These are phyloP conservation scores for Pachymerium ferrugineum DNA, from an alignment of 2,888 invertebrate genomes.

Conservation along the genomic window DNA sequence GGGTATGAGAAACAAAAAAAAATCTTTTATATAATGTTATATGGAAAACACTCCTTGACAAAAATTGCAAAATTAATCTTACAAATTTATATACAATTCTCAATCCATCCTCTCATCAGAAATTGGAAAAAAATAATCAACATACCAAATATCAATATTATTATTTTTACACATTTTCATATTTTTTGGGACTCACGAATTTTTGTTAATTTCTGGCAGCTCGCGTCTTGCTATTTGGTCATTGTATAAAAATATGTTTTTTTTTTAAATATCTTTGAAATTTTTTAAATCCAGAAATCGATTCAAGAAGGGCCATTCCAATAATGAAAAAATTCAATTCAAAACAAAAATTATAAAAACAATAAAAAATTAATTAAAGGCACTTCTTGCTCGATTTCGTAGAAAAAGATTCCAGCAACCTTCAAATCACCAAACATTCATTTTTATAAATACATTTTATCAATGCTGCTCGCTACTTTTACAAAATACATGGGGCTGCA, in stretches of 20 bases:
- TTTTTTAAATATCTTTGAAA: neutral
- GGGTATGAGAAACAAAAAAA: neutral
- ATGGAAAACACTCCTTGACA: neutral
- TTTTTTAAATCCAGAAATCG: neutral
- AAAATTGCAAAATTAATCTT: slow-evolving; percentile 13
- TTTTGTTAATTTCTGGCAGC: neutral
- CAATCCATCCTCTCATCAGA: neutral
- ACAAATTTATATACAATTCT: slow-evolving; percentile 4
- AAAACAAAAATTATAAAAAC: neutral
- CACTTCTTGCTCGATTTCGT: neutral
- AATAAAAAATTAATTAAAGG: neutral
- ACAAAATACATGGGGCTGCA: neutral
- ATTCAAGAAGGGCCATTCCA: neutral
- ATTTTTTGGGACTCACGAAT: neutral
- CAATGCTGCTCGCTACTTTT: neutral
- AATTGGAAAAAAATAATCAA: neutral
- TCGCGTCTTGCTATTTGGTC: neutral
- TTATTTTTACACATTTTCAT: neutral
- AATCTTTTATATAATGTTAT: neutral
- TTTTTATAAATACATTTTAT: slow-evolving; percentile 12
- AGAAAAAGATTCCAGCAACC: neutral
- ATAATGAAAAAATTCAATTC: neutral
- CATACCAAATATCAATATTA: slow-evolving; percentile 4
- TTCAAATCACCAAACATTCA: neutral
- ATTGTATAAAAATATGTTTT: slow-evolving; percentile 13